Evolutionary conservation across 2,888 invertebrate genomes (phyloP).

Genomic region (Prosapia bicincta): DNA sequence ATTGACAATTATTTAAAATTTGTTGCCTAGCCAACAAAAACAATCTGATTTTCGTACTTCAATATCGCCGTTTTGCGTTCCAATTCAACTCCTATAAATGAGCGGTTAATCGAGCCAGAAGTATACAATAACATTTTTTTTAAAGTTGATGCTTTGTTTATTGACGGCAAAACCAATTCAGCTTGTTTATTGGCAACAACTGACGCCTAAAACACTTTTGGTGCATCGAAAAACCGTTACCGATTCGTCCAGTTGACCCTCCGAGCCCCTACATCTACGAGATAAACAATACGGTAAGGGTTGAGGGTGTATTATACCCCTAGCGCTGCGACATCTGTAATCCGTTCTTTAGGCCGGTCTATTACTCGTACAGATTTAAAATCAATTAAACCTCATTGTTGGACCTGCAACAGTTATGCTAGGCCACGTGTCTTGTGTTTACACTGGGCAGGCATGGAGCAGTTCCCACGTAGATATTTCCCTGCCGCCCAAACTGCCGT

Average conservation of each 20-base stretch:
- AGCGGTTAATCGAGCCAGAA: no score
- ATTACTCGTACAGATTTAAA: not conserved
- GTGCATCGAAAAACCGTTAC: no score
- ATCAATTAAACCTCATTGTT: not conserved
- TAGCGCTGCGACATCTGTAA: not conserved
- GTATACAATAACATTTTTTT: no score
- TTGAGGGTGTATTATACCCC: not conserved
- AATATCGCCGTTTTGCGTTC: no score
- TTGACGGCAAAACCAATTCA: no score
- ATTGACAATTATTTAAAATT: no score
- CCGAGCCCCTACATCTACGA: not conserved
- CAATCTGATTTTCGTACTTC: no score
- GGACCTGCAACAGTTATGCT: not conserved
- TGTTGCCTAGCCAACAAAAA: no score
- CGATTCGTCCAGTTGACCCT: not conserved
- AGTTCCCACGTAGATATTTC: not conserved
- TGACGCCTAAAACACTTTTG: no score
- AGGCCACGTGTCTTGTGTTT: not conserved
- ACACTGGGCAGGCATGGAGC: not conserved
- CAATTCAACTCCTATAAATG: no score
- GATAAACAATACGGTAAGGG: not conserved
- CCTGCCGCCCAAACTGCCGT: not conserved
- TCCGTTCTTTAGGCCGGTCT: not conserved
- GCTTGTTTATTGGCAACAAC: no score
- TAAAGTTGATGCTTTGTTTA: no score